Evolutionary conservation across 2,888 invertebrate species (phyloP), one percentile per base, ranked within the genome.

Genomic region (Gryllus longicercus): DNA sequence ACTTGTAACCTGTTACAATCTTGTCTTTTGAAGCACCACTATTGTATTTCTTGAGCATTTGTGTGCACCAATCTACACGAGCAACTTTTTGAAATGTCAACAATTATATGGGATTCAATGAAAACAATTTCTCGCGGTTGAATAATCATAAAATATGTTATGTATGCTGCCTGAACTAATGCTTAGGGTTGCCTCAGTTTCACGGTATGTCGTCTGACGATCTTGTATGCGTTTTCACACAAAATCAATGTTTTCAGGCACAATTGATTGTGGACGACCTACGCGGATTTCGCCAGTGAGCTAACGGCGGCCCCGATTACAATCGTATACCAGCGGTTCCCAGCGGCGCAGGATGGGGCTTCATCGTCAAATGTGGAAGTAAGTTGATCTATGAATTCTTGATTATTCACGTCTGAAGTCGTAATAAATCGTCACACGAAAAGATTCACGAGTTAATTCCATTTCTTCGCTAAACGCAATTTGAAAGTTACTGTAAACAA

Each of bases 201-300:
- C 83, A 82, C 83, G 81, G 80, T 84, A 84, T 25, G 83, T 83
- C 81, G 83, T 80, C 83, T 83, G 83, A 79, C 80, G 84, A 83
- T 84, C 84, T 82, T 83, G 80, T 82, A 83, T 84, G 80, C 83
- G 81, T 82, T 84, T 81, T 23, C 82, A 83, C 83, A 84, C 83
- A 82, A 82, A 83, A 83, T 85, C 82, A 78, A 84, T 83, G 81
- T 81, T 84, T 84, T 84, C 81, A 78, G 82, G 82, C 51, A 83
- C 81, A 83, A 81, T 81, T n/a, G 8, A 79, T 83, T 81, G 82
- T 82, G 83, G 83, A 79, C 82, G 82, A 82, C 82, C 82, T 83
- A 78, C 79, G 14, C 81, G 81, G 49, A 51, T 50, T 79, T 76
- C 76, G 25, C 75, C 79, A 49, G 49, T 75, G 79, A 21, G 16